These are phyloP conservation scores for Apis cerana DNA, from an alignment of 1,140 invertebrate species.

Conservation along the genomic window DNA sequence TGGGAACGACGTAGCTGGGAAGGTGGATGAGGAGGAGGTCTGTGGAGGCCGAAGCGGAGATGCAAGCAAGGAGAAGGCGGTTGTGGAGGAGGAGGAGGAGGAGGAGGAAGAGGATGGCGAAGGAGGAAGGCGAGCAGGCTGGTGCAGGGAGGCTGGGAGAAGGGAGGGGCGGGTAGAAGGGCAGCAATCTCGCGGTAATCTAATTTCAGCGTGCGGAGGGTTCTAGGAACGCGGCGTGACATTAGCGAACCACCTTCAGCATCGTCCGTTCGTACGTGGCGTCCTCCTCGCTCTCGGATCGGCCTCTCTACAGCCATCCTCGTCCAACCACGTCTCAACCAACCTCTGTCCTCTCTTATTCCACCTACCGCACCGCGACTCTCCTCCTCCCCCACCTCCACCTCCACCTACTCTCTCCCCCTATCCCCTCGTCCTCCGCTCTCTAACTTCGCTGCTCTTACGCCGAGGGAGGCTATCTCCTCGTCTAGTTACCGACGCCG, in stretches of 20 bases:
- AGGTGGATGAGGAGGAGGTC: conserved; percentile 58
- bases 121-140: conserved; percentile 30
- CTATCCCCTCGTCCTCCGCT: conserved; percentile 12
- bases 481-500: conserved; percentile 68
- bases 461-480: conserved; percentile 66
- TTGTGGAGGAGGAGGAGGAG: conserved; percentile 14
- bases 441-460: conserved; percentile 47
- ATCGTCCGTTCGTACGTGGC: conserved; percentile 57
- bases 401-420: background rate
- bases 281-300: conserved; percentile 39
- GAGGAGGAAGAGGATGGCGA: conserved; percentile 17
- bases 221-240: conserved; percentile 76
- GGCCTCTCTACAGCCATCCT: background rate
- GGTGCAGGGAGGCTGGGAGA: background rate
- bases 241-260: conserved; percentile 75
- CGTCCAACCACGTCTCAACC: conserved; percentile 14
- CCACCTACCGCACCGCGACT: conserved; percentile 33
- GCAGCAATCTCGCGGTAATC: conserved; percentile 77
- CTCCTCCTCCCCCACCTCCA: background rate
- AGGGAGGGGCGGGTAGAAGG: conserved; percentile 60
- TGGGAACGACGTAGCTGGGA: conserved; percentile 57
- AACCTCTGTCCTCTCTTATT: conserved; percentile 41
- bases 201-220: conserved; percentile 77
- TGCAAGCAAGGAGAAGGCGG: background rate
- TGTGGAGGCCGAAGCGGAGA: conserved; percentile 42